Conservation (phyloP, 2,888 invertebrate genomes). For the Phyllotreta cruciferae region DNA sequence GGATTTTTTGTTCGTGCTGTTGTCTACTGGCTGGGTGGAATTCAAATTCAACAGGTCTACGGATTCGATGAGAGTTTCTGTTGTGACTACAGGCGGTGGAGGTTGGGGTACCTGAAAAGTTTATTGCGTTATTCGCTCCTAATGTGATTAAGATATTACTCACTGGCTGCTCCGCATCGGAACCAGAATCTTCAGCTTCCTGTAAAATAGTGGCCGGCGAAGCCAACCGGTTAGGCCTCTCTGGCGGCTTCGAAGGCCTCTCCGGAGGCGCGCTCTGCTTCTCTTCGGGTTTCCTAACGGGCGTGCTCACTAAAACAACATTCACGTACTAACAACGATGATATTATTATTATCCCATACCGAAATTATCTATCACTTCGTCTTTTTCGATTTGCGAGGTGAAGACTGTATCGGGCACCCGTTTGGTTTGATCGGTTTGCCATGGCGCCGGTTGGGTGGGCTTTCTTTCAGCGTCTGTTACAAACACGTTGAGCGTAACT, state of each 20-base stretch:
- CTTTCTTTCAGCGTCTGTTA: constrained; percentile 73
- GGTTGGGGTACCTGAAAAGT: constrained; percentile 3
- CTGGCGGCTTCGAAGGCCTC: constrained; percentile 53
- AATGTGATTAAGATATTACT: constrained; percentile 16
- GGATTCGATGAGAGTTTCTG: constrained; percentile 58
- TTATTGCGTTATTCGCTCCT: not conserved
- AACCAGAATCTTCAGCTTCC: constrained; percentile 49
- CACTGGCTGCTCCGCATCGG: constrained; percentile 47
- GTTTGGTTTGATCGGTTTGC: constrained; percentile 71
- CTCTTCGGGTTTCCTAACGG: constrained; percentile 56
- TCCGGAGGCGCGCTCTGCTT: constrained; percentile 57
- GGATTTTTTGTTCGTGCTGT: constrained; percentile 36
- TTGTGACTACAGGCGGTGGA: constrained; percentile 11
- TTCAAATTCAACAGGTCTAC: constrained; percentile 68
- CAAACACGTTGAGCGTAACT: constrained; percentile 73
- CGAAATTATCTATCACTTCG: constrained; percentile 84
- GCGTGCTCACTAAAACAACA: constrained; percentile 40
- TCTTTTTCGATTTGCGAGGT: constrained; percentile 81
- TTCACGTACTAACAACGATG: no score
- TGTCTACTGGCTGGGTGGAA: constrained; percentile 40
- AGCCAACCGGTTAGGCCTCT: constrained; percentile 50
- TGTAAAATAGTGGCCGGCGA: constrained; percentile 41
- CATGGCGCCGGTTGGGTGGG: constrained; percentile 77
- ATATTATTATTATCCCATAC: no score
- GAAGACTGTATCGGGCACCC: constrained; percentile 70